These are phyloP conservation scores for Mya arenaria DNA, from an alignment of 1,140 invertebrate genomes.

Conservation along the genomic window DNA sequence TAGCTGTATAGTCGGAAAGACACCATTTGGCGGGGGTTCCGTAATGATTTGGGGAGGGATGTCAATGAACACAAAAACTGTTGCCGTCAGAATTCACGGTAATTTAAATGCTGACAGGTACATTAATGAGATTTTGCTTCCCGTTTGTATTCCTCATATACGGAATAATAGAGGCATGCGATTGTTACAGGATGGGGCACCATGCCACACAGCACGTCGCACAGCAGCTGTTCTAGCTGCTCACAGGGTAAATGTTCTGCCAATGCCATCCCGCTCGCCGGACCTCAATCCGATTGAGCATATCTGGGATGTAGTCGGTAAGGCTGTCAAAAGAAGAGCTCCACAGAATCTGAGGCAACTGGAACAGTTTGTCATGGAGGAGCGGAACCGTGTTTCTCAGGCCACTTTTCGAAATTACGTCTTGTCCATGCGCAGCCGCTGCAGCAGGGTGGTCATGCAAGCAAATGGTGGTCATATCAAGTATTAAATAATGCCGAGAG, in stretches of 20 bases:
- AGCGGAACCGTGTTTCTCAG: neutral
- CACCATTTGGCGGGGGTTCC: no score
- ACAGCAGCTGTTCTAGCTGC: constrained; percentile 5
- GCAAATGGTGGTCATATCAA: no score
- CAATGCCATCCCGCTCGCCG: neutral
- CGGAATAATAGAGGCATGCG: constrained; percentile 1
- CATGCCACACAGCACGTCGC: constrained; percentile 4
- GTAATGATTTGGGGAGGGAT: no score
- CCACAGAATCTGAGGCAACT: neutral
- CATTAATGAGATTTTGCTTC: constrained; percentile 1
- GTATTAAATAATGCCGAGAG: no score
- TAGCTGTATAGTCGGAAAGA: no score
- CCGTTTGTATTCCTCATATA: constrained; percentile 1
- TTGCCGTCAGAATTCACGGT: neutral
- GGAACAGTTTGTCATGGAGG: neutral
- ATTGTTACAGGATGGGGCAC: neutral
- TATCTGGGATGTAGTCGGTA: constrained; percentile 7
- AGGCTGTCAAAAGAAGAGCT: neutral
- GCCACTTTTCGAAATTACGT: no score
- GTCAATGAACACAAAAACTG: neutral
- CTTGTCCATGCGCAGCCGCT: no score
- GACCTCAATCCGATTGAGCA: neutral
- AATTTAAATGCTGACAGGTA: constrained; percentile 8
- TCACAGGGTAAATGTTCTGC: neutral
- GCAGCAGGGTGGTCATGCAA: no score